Percentiles rank a stretch among this genome's conserved stretches.
phyloP scores from a whole-genome alignment of 2,797 vertebrate species.

The Pteropus rufus region DNA sequence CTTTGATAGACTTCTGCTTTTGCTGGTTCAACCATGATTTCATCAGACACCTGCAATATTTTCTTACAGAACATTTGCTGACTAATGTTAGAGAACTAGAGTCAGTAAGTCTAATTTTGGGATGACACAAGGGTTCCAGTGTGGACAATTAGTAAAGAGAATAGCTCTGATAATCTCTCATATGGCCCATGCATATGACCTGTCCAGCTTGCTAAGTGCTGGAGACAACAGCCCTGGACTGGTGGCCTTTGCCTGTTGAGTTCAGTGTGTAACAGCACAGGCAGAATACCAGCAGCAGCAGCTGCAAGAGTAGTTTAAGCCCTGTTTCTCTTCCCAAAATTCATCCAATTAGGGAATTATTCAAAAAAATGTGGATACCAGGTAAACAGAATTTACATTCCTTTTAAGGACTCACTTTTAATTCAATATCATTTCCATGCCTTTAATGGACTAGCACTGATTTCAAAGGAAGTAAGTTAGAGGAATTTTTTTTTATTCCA shows the following conservation, averaged over 20 bases:
- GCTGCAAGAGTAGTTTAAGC: neutral
- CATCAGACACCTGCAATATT: neutral
- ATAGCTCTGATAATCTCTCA: neutral
- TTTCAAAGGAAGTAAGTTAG: neutral
- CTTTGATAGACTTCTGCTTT: neutral
- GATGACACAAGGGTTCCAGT: neutral
- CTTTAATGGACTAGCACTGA: neutral
- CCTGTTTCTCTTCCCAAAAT: neutral
- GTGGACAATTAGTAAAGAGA: neutral
- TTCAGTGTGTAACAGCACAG: neutral
- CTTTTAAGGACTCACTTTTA: neutral
- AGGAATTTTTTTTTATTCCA: neutral
- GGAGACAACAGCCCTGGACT: neutral
- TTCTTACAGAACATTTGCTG: neutral
- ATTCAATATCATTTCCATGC: neutral
- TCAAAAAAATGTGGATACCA: neutral
- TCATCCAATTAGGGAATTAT: neutral
- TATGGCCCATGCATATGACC: too few relatives aligned
- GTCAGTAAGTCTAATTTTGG: neutral
- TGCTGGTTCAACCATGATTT: neutral
- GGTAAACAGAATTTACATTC: neutral
- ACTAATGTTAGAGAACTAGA: neutral
- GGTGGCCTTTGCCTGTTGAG: neutral
- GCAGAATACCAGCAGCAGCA: neutral
- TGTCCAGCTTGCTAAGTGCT: neutral